Evolutionary conservation across 2,113 vertebrate genomes (phyloP).

Genomic region (Austrofundulus limnaeus): DNA sequence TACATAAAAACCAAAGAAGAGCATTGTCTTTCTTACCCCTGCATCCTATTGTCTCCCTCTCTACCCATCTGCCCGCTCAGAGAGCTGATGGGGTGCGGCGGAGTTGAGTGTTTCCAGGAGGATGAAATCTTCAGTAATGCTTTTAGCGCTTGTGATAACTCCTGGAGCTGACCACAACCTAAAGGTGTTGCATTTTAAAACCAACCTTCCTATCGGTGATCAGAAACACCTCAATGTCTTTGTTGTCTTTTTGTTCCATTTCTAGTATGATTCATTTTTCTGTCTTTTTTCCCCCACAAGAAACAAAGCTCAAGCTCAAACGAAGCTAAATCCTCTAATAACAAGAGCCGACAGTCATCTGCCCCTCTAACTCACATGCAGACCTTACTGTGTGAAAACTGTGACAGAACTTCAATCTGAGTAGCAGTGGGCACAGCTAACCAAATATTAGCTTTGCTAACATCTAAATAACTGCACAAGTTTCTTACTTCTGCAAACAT

Average conservation of each 20-base stretch:
- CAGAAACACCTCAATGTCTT: no score
- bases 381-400: background rate
- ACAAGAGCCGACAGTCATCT: background rate
- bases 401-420: no score
- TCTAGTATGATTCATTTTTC: background rate
- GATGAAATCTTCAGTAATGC: constrained; percentile 32
- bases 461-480: no score
- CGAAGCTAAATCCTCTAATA: background rate
- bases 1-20: constrained; percentile 38
- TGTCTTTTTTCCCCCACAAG: background rate
- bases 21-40: constrained; percentile 24
- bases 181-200: constrained; percentile 23
- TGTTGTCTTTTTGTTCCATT: background rate
- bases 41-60: constrained; percentile 32
- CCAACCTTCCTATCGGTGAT: background rate
- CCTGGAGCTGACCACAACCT: background rate
- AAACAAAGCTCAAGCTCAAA: background rate
- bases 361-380: background rate
- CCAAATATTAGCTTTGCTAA: no score
- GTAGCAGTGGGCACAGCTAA: no score
- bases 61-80: background rate
- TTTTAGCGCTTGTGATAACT: constrained; percentile 43
- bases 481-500: no score
- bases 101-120: constrained; percentile 31
- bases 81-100: constrained; percentile 32